Conservation (phyloP, 1,140 invertebrate genomes). For the Drosophila sechellia region DNA sequence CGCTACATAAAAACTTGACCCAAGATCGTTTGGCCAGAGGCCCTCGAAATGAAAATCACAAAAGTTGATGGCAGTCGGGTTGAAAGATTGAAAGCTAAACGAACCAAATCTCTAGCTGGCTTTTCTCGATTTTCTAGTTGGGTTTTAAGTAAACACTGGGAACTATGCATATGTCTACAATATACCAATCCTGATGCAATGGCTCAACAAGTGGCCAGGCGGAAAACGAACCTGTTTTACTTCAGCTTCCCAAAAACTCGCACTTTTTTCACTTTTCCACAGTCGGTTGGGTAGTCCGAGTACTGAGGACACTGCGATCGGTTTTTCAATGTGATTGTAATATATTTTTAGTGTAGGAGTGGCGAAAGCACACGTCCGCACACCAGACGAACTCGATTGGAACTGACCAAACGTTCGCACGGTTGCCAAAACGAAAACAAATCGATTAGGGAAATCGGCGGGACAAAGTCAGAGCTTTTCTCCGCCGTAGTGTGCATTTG, state of each 20-base stretch:
- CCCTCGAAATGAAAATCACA: slow-evolving; percentile 10
- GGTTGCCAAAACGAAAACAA: slow-evolving; percentile 63
- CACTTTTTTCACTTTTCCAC: slow-evolving; percentile 51
- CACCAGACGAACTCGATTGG: slow-evolving; percentile 43
- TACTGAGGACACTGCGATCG: slow-evolving; percentile 5
- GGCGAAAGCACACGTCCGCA: slow-evolving; percentile 53
- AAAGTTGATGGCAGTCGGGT: background rate
- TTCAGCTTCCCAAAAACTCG: slow-evolving; percentile 53
- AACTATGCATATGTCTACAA: background rate
- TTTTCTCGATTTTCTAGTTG: slow-evolving; percentile 13
- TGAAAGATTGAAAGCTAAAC: slow-evolving; percentile 3
- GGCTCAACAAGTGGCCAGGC: slow-evolving; percentile 26
- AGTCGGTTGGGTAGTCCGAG: slow-evolving; percentile 23
- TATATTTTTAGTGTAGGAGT: slow-evolving; percentile 14
- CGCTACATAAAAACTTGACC: slow-evolving; percentile 14
- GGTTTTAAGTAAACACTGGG: slow-evolving; percentile 63
- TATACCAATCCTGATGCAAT: slow-evolving; percentile 41
- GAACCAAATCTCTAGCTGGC: background rate
- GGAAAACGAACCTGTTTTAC: slow-evolving; percentile 68
- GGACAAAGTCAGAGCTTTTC: slow-evolving; percentile 43
- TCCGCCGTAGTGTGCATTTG: slow-evolving; percentile 36
- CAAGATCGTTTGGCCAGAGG: slow-evolving; percentile 25
- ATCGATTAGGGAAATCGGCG: slow-evolving; percentile 27
- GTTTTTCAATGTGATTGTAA: slow-evolving; percentile 11
- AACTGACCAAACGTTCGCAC: slow-evolving; percentile 46